Evolutionary conservation across 1,140 invertebrate genomes (phyloP), one percentile per base, ranked within the genome.

Genomic region (Hyles euphorbiae): DNA sequence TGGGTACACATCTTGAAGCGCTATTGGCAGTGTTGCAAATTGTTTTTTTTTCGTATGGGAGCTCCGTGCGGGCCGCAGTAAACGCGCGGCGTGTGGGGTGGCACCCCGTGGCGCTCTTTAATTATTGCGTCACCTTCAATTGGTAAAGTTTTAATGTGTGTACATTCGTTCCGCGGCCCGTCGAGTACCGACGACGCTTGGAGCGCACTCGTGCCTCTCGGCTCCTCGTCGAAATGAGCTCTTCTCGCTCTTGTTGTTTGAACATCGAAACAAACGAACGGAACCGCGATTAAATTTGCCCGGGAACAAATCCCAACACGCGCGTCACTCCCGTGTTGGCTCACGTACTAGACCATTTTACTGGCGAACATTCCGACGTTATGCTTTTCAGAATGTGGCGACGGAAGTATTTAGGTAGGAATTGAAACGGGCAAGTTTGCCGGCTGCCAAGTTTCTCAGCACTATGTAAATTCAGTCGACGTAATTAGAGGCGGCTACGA

Each of bases 141-240:
- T 80, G 70, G 68, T 66, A 71, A 86, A 85, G 72, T 86, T 88
- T 84, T 80, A 85, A 84, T 83, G 81, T 87, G 77, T 84, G 74
- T 81, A 79, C 78, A 69, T 78, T 80, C 72, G 75, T 76, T 76
- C 70, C 69, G 72, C 72, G 72, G 72, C 54, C 72, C 64, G 74
- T 65, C 54, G 64, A 77, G 69, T 71, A 67, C 71, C 75, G 75
- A 76, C 75, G 74, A 77, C 67, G 69, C 70, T 75, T 81, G 67
- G 68, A 85, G 77, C 72, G 59, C 72, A 57, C 83, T 86, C 64
- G 64, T 56, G 59, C 68, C 72, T 71, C 78, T 83, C 71, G 63
- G 69, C 61, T 74, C 58, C 64, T 72, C 69, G 65, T 74, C 67
- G 60, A 72, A 74, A 71, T 67, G 72, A 69, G 64, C 78, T 74